Percentiles rank a stretch among this genome's conserved stretches.
Conservation (phyloP, 2,888 invertebrate species). For the Brachypterus glaber region DNA sequence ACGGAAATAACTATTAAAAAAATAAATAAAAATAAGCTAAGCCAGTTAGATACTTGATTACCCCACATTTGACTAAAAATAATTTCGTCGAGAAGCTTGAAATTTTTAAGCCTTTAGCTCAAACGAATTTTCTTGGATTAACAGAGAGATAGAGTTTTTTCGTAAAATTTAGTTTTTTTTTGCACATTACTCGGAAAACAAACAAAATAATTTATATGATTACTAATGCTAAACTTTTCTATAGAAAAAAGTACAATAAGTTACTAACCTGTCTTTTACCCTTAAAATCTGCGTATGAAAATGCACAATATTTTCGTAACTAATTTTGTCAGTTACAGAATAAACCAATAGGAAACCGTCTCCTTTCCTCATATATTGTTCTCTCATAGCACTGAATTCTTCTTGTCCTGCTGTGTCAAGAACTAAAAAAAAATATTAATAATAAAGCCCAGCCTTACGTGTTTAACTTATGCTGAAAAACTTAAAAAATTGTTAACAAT, state of each 20-base stretch:
- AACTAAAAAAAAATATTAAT: slow-evolving; percentile 61
- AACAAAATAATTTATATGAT: slow-evolving; percentile 1
- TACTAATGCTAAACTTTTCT: neutral
- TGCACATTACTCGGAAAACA: neutral
- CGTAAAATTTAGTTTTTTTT: neutral
- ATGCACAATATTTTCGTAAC: slow-evolving; percentile 78
- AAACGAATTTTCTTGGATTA: too few relatives aligned
- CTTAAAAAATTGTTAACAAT: too few relatives aligned
- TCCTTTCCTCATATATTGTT: slow-evolving; percentile 88
- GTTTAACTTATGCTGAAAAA: too few relatives aligned
- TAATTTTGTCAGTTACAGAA: slow-evolving; percentile 86
- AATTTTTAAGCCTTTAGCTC: too few relatives aligned
- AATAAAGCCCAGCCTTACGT: too few relatives aligned
- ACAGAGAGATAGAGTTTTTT: too few relatives aligned
- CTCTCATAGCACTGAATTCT: slow-evolving; percentile 92
- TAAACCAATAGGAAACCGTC: slow-evolving; percentile 89
- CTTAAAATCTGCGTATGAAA: slow-evolving; percentile 85
- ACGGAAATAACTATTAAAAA: too few relatives aligned
- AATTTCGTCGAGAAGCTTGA: too few relatives aligned
- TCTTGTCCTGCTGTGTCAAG: slow-evolving; percentile 93
- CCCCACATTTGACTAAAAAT: too few relatives aligned
- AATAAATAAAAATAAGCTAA: too few relatives aligned
- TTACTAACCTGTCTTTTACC: slow-evolving; percentile 64
- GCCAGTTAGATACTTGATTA: too few relatives aligned
- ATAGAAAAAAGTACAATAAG: neutral